A percentile compares a stretch with the other conserved stretches of the same genome.
These are phyloP conservation scores for Tetheella fluctuosa DNA, from an alignment of 2,888 invertebrate species.

Conservation along the genomic window DNA sequence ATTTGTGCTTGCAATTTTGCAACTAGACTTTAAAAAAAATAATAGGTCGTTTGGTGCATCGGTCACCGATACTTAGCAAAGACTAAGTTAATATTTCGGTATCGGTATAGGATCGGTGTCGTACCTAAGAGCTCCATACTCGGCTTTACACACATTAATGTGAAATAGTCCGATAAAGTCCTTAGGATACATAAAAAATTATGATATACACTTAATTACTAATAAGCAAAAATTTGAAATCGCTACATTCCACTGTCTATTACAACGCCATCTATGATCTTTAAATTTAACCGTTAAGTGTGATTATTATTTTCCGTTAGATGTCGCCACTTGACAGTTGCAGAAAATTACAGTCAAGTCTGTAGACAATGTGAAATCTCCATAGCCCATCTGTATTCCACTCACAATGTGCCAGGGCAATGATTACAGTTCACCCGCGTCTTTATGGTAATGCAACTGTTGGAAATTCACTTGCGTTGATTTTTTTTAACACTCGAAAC, in stretches of 20 bases:
- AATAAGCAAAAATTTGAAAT: too few species aligned
- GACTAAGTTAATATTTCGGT: too few species aligned
- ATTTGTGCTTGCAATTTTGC: too few species aligned
- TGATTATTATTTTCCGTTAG: neutral
- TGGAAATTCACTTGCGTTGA: conserved; percentile 73
- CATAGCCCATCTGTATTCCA: conserved; percentile 59
- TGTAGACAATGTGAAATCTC: conserved; percentile 29
- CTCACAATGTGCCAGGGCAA: conserved; percentile 57
- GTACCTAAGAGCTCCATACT: too few species aligned
- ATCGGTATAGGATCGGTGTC: too few species aligned
- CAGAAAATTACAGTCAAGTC: conserved; percentile 15
- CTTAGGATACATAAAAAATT: too few species aligned
- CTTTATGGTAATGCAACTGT: conserved; percentile 72
- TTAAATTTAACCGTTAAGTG: neutral
- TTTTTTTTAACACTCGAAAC: conserved; percentile 50
- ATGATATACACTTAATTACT: too few species aligned
- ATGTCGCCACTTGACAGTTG: conserved; percentile 9
- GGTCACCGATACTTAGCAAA: too few species aligned
- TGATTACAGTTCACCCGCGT: conserved; percentile 69
- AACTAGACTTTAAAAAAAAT: too few species aligned
- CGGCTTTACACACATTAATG: too few species aligned
- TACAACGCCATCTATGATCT: conserved; percentile 7
- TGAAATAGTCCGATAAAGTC: too few species aligned
- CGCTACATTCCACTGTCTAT: neutral
- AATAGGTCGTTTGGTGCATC: too few species aligned